Percentiles rank a stretch among this genome's conserved stretches.
Conservation (phyloP, 2,888 invertebrate species). For the Aphelenchoides bicaudatus region DNA sequence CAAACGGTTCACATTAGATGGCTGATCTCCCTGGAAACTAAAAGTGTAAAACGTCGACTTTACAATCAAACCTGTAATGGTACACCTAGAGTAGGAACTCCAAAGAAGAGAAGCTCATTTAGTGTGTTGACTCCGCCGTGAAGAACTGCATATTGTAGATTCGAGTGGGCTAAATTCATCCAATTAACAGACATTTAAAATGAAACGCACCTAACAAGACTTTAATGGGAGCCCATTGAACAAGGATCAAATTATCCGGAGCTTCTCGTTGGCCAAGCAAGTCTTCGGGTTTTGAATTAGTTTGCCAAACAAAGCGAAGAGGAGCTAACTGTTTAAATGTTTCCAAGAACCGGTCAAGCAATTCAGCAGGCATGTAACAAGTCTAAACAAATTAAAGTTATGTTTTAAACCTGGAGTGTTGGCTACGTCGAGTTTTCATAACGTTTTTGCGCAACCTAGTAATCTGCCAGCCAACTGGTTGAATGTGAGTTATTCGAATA, state of each 20-base stretch:
- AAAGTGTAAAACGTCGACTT: too few relatives aligned
- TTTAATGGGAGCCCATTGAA: conserved; percentile 53
- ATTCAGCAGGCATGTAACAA: conserved; percentile 43
- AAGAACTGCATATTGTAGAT: conserved; percentile 46
- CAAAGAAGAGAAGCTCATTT: conserved; percentile 50
- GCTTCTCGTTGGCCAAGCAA: conserved; percentile 25
- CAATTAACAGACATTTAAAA: background rate
- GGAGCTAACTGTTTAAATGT: background rate
- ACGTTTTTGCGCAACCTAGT: too few relatives aligned
- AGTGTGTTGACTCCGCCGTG: conserved; percentile 56
- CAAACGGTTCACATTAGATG: conserved; percentile 49
- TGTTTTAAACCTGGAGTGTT: background rate
- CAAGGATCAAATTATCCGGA: conserved; percentile 38
- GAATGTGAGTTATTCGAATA: background rate
- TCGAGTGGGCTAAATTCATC: conserved; percentile 43
- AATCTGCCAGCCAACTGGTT: too few relatives aligned
- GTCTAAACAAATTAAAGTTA: conserved; percentile 27
- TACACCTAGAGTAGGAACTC: conserved; percentile 50
- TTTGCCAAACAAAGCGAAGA: conserved; percentile 46
- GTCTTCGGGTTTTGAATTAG: conserved; percentile 38
- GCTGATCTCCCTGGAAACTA: conserved; percentile 56
- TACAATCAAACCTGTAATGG: conserved; percentile 35
- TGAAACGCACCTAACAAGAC: conserved; percentile 37
- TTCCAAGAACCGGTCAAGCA: conserved; percentile 37
- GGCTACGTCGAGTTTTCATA: background rate